phyloP scores from a whole-genome alignment of 2,113 vertebrate species.

The Pelecanoides urinatrix region DNA sequence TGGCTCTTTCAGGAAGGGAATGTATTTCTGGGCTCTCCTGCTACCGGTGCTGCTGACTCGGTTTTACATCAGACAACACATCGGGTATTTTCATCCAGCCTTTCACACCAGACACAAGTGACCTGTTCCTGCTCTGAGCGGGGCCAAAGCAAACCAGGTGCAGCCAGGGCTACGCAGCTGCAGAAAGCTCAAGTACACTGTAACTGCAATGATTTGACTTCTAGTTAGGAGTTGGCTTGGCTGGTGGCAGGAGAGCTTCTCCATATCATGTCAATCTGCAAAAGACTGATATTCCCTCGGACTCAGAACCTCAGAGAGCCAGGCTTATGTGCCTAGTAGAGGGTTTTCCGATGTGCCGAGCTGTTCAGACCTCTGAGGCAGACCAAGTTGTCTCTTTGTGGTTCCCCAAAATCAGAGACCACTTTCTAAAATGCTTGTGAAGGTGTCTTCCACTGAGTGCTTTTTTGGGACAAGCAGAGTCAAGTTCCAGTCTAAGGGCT shows the following conservation, averaged over 20 bases:
- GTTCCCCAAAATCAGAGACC: neutral
- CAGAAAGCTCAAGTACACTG: neutral
- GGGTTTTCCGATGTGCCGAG: neutral
- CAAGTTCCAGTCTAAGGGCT: neutral
- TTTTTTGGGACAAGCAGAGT: neutral
- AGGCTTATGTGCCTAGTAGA: neutral
- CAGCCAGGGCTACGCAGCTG: neutral
- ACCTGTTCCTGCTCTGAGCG: neutral
- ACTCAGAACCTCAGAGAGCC: neutral
- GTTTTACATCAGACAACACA: rapidly evolving
- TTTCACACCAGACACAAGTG: neutral
- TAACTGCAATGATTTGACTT: neutral
- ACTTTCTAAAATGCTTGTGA: neutral
- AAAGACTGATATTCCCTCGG: neutral
- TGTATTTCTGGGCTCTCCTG: neutral
- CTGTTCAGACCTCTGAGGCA: neutral
- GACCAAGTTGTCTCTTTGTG: neutral
- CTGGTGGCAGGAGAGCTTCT: neutral
- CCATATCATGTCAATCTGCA: neutral
- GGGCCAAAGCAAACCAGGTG: neutral
- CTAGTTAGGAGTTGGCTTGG: neutral
- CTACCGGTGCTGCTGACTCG: neutral
- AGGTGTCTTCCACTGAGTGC: neutral
- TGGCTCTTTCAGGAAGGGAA: neutral
- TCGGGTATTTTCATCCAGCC: neutral